Evolutionary conservation across 2,888 invertebrate species (phyloP).

Genomic region (Parascotia fuliginaria): DNA sequence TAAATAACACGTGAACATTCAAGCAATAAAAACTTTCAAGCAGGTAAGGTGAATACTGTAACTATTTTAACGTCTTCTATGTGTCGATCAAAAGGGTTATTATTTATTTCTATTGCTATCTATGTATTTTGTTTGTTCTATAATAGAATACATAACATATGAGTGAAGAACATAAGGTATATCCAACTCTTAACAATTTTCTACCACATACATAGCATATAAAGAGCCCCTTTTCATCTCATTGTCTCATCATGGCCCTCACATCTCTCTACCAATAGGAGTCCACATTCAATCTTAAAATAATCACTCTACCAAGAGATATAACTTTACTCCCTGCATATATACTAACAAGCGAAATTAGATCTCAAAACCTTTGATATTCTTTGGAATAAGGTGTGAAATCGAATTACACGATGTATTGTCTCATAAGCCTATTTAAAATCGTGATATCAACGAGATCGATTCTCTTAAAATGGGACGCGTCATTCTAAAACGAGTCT

Average conservation of each 20-base stretch:
- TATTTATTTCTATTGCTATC: too few species aligned
- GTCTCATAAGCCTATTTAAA: conserved; percentile 54
- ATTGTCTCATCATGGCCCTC: conserved; percentile 30
- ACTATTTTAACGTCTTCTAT: too few species aligned
- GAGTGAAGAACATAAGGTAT: too few species aligned
- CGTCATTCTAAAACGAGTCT: conserved; percentile 35
- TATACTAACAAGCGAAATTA: conserved; percentile 41
- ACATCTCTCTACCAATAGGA: conserved; percentile 61
- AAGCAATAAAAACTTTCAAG: too few species aligned
- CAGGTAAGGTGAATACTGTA: too few species aligned
- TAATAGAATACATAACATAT: too few species aligned
- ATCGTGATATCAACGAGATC: conserved; percentile 67
- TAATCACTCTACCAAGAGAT: conserved; percentile 70
- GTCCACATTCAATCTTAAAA: conserved; percentile 65
- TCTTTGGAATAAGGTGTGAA: conserved; percentile 34
- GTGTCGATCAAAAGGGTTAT: too few species aligned
- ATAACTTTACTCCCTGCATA: conserved; percentile 66
- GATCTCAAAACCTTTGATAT: not conserved
- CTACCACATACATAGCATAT: conserved; percentile 3
- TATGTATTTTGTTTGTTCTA: too few species aligned
- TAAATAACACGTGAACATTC: too few species aligned
- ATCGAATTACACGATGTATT: conserved; percentile 26
- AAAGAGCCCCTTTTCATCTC: conserved; percentile 40
- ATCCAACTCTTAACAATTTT: not conserved
- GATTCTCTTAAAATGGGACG: conserved; percentile 74